phyloP scores from a whole-genome alignment of 92 coral and sea anemone species.

The Palythoa heliodiscus region DNA sequence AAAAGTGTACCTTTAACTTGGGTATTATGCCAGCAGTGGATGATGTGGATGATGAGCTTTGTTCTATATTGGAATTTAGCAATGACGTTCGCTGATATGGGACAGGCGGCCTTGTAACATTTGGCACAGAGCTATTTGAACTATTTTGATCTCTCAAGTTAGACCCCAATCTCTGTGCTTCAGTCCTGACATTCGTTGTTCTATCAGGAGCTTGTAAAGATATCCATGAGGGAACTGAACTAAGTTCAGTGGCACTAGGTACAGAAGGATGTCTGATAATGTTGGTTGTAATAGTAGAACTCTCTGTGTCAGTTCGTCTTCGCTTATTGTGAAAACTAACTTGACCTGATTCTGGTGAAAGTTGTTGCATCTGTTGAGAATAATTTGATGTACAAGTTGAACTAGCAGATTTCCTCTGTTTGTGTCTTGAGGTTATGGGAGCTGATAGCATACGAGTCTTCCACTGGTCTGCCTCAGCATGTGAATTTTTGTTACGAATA shows the following conservation, averaged over 20 bases:
- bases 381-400: constrained; percentile 22
- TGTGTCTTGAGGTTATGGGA: constrained; percentile 4
- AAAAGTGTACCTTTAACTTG: background rate
- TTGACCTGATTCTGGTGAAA: background rate
- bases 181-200: background rate
- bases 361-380: constrained; percentile 6
- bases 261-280: background rate
- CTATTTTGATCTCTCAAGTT: background rate
- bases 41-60: background rate
- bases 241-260: background rate
- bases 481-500: background rate
- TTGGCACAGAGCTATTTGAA: background rate
- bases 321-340: constrained; percentile 10
- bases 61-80: background rate
- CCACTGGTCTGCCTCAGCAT: constrained; percentile 5
- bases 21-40: background rate
- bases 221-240: background rate
- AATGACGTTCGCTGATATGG: background rate
- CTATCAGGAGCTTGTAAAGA: background rate
- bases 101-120: background rate
- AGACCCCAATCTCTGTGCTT: background rate
- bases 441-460: background rate
- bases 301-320: background rate
- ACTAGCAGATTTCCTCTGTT: background rate
- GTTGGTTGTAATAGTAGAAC: background rate